Evolutionary conservation across 2,888 invertebrate genomes (phyloP).

Genomic region (Blastobasis adustella): DNA sequence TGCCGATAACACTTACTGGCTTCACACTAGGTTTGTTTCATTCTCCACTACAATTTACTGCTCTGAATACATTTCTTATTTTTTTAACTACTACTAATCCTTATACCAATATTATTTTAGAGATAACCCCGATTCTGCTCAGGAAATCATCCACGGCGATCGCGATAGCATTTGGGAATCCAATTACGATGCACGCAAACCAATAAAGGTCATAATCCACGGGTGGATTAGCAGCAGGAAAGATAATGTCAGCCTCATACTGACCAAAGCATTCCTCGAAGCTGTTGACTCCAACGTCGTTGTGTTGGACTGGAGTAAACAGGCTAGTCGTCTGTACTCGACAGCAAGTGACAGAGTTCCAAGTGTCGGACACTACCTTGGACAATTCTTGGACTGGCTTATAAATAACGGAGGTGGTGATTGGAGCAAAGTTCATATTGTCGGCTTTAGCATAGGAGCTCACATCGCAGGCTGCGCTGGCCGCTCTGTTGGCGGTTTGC

Average conservation of each 20-base stretch:
- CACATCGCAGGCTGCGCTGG: constrained; percentile 44
- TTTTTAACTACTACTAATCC: no score
- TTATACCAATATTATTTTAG: no score
- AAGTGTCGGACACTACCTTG: constrained; percentile 44
- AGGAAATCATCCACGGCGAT: no score
- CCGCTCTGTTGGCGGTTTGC: constrained; percentile 25
- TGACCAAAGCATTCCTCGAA: constrained; percentile 40
- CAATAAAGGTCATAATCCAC: no score
- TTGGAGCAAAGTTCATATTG: constrained; percentile 21
- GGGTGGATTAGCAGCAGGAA: not conserved
- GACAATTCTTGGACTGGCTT: constrained; percentile 53
- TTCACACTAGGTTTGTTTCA: constrained; percentile 36
- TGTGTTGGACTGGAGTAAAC: constrained; percentile 58
- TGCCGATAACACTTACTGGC: constrained; percentile 49
- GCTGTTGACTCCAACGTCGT: constrained; percentile 51
- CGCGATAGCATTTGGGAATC: no score
- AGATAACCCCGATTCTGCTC: no score
- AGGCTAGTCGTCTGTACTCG: constrained; percentile 32
- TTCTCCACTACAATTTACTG: no score
- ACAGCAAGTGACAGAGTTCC: constrained; percentile 48
- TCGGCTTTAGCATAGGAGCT: constrained; percentile 37
- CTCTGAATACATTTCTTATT: no score
- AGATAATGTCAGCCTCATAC: not conserved
- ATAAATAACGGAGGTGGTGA: constrained; percentile 52
- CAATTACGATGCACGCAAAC: no score